Evolutionary conservation across 2,888 invertebrate genomes (phyloP).

Genomic region (Heteropelma amictum): DNA sequence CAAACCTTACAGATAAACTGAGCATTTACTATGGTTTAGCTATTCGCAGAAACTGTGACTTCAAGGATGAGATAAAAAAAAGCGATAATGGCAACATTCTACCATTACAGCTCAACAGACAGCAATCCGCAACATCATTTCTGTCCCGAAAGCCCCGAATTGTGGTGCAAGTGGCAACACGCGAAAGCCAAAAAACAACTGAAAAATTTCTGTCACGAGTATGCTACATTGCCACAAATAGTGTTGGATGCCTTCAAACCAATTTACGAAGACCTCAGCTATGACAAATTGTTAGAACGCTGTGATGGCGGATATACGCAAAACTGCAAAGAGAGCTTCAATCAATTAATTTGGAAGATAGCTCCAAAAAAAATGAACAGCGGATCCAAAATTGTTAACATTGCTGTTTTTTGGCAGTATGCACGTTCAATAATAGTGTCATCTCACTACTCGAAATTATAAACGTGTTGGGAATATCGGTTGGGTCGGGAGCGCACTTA

Average conservation of each 20-base stretch:
- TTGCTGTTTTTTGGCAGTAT: slow-evolving; percentile 9
- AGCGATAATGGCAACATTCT: slow-evolving; percentile 25
- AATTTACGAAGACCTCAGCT: background rate
- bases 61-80: slow-evolving; percentile 46
- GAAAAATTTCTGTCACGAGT: too few species aligned
- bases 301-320: background rate
- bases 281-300: background rate
- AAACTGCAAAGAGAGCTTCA: background rate
- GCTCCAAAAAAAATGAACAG: slow-evolving; percentile 1
- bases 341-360: slow-evolving; percentile 22
- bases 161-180: background rate
- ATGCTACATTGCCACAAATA: too few species aligned
- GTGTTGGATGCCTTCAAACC: too few species aligned
- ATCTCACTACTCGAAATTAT: slow-evolving; percentile 19
- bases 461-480: slow-evolving; percentile 7
- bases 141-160: background rate
- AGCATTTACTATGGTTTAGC: slow-evolving; percentile 46
- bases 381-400: slow-evolving; percentile 36
- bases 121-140: background rate
- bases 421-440: slow-evolving; percentile 14
- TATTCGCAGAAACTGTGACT: slow-evolving; percentile 42
- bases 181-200: too few species aligned
- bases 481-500: too few species aligned
- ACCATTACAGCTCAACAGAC: background rate
- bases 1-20: slow-evolving; percentile 33